Base-by-base conservation (phyloP, 53 echinoderm and acorn worm genomes). In the Paracentrotus lividus region DNA sequence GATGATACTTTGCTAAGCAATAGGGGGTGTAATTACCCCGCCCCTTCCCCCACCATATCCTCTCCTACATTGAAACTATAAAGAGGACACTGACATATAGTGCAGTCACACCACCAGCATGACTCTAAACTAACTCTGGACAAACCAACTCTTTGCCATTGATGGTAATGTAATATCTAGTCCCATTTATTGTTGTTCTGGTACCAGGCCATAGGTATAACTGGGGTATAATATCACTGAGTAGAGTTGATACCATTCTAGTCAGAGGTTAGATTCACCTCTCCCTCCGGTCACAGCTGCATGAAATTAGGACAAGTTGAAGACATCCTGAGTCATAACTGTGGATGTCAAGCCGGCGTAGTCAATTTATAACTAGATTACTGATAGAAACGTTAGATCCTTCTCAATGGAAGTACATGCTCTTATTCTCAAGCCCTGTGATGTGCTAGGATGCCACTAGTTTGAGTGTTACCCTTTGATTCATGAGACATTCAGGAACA, bases 1-100 rank as follows among this genome's bases (percentile, higher is more conserved):
- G 97, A 98, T 92, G 99, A 97, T 84, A 98, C 99, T 29, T 84
- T 97, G 53, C 96, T 98, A 67, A 96, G 97, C 75, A 98, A 98
- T 3, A 20, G 3, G 16, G 57, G 38, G 4, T 36, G 2, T 38
- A 3, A 72, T 38, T 36, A 3, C 60, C 10, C 60, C 60, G n/a
- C 60, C 23, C 1, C 60, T 18, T 60, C 60, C 60, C 60, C 23
- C n/a, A 24, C n/a, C n/a, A 24, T 23, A 8, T 18, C 24, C 3
- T 24, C 60, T 60, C 60, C n/a, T 60, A 23, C n/a, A 24, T 60
- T 2, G 8, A 24, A 4, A 60, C n/a, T 60, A 60, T 18, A 4
- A 8, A 61, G 9, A 61, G 61, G 8, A n/a, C n/a, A 61, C 26
- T 26, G 26, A 8, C 26, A 23, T 27, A 26, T 61, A n/a, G n/a